Base-by-base conservation (phyloP, 2,113 vertebrate genomes). In the Channa maculata region DNA sequence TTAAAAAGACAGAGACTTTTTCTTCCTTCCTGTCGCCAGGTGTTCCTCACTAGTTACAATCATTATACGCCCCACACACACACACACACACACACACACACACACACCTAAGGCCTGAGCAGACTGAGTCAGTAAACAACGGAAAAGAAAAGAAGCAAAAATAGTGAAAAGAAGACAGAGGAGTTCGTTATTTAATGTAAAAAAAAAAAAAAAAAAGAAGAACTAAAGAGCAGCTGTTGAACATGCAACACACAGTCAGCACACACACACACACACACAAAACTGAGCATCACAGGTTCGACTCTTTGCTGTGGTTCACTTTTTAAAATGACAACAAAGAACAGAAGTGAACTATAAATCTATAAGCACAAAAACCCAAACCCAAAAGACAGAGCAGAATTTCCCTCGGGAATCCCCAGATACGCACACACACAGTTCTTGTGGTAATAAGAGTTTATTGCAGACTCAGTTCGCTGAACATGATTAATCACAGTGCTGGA, bases 391-490 rank as follows among this genome's bases (percentile, higher is more conserved):
- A 39, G 51, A 61, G 68, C 24, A 36, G 64, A 85, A 50, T 44
- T 78, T 64, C 84, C 84, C 74, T 4, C 0, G 66, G 84, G 69
- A 89, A 65, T 63, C 79, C 82, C 72, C 71, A 39, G 63, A 34
- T 46, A 14, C 43, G 34, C 54, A 38, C 41, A 58, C 15, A 69
- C 24, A 24, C 24, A 24, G 24, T 24, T 24, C 24, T 24, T 24
- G 24, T 24, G 24, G 62, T 87, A 90, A 91, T 90, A 83, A 86
- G 83, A 65, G 77, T 83, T 89, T 86, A 91, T 91, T 91, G 85
- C 79, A 79, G 79, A 15, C 79, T 79, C 65, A 75, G 53, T 79
- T 77, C 15, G 67, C 51, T 48, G 70, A 83, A 88, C 68, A 67
- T 71, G 69, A 91, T 90, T 85, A 79, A 89, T 90, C 86, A 89